Evolutionary conservation across 2,888 invertebrate species (phyloP), one percentile per base, ranked within the genome.

Genomic region (Endomychus coccineus): DNA sequence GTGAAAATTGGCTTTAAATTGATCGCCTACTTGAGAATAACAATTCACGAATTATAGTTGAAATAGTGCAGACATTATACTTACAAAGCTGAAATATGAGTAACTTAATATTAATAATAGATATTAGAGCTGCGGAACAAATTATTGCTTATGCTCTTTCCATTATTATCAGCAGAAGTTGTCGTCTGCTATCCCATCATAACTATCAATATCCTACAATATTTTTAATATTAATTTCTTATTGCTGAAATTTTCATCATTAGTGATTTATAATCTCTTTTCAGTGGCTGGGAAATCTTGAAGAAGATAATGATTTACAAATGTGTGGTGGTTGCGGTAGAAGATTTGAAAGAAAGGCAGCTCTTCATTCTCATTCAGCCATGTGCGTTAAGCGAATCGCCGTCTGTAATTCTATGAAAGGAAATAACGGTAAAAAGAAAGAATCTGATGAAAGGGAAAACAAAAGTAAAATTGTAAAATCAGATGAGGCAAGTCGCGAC

Each of bases 271-370:
- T n/a, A n/a, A n/a, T n/a, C n/a, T 36, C 39, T 40, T 50, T 76
- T 70, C 71, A 73, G 44, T 78, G 78, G 77, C 71, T 78, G 67
- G 74, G 77, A 43, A 78, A 78, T 58, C 68, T 80, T 49, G 80
- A 81, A 52, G 68, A 71, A 5, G 75, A 75, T 49, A 68, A 72
- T 7, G 75, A 74, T 46, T 55, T 77, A 65, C 80, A 49, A 56
- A 77, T 72, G 57, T 77, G 80, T 55, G 77, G 75, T 12, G 77
- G 76, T 1, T 85, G 85, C 59, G 80, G 79, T 0, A 77, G 80
- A 46, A 70, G 74, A 39, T 84, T 84, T 55, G 83, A 83, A 56
- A 71, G 82, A 1, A 77, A 77, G 45, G 83, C 82, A 7, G 83
- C 83, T 2, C 66, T 84, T 3, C 74, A 76, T 4, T 77, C 83